Conservation (phyloP, 2,888 invertebrate genomes). For the Parasteatoda lunata region DNA sequence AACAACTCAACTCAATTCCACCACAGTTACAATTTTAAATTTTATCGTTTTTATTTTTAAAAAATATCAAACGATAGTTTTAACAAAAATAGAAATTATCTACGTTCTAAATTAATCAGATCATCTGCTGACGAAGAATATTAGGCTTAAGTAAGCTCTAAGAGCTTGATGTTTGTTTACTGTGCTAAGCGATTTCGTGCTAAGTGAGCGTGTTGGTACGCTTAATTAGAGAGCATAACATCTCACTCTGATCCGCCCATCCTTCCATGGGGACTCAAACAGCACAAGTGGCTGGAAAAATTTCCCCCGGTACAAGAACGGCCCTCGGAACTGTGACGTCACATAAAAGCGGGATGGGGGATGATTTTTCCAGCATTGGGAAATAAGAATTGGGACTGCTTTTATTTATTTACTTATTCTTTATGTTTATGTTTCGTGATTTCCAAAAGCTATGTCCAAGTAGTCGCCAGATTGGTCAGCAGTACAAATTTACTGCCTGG, state of each 20-base stretch:
- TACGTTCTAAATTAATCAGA: no score
- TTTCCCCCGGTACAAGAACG: conserved; percentile 29
- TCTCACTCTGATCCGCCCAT: conserved; percentile 6
- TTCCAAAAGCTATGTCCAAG: not conserved
- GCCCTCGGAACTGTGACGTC: conserved; percentile 57
- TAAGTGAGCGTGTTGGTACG: conserved; percentile 6
- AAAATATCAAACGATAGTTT: no score
- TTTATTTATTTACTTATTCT: conserved; percentile 17
- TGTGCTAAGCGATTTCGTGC: conserved; percentile 6
- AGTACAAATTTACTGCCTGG: conserved; percentile 15
- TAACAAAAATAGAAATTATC: no score
- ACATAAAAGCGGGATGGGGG: conserved; percentile 28
- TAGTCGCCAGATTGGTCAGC: not conserved
- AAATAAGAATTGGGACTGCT: conserved; percentile 6
- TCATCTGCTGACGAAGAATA: not conserved
- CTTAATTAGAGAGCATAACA: conserved; percentile 30
- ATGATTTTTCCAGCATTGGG: conserved; percentile 31
- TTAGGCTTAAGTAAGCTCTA: not conserved
- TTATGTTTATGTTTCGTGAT: conserved; percentile 12
- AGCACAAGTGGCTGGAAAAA: conserved; percentile 54
- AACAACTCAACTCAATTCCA: no score
- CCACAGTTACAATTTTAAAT: no score
- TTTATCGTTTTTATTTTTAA: no score
- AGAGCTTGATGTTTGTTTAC: not conserved
- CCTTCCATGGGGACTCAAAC: conserved; percentile 34